These are phyloP conservation scores for Camelus bactrianus DNA, from an alignment of 2,113 vertebrate genomes.

Conservation along the genomic window DNA sequence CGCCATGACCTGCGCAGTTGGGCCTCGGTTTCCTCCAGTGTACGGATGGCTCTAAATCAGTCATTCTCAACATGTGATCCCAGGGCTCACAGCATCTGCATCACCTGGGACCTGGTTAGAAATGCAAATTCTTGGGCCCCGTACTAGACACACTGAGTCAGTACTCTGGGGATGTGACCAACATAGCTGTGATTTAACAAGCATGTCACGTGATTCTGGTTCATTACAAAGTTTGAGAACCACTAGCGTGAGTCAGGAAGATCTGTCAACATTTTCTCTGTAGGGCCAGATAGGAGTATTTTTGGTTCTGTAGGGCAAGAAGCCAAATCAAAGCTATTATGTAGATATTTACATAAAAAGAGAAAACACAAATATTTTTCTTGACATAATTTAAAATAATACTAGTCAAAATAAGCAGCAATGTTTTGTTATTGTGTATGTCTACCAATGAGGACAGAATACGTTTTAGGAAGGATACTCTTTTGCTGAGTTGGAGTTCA, in stretches of 20 bases:
- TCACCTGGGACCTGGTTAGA: not conserved
- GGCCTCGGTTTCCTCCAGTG: not conserved
- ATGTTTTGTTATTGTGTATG: not conserved
- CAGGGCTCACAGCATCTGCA: not conserved
- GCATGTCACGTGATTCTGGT: not conserved
- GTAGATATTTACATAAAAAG: slow-evolving; percentile 3
- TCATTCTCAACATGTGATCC: not conserved
- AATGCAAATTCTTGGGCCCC: not conserved
- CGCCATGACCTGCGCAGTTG: not conserved
- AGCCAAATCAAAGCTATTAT: not conserved
- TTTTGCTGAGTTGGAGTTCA: not conserved
- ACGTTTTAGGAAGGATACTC: not conserved
- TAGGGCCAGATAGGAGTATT: not conserved
- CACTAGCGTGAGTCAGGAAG: not conserved
- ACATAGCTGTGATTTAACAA: not conserved
- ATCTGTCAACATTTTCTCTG: not conserved
- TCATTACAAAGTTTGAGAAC: not conserved
- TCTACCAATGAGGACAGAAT: not conserved
- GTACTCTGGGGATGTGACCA: not conserved
- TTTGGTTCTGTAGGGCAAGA: not conserved
- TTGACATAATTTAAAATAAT: not conserved
- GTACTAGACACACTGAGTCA: not conserved
- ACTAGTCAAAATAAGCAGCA: not conserved
- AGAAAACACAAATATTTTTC: not conserved
- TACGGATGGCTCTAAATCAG: not conserved